phyloP scores from a whole-genome alignment of 2,797 vertebrate species.

The Limosa lapponica region DNA sequence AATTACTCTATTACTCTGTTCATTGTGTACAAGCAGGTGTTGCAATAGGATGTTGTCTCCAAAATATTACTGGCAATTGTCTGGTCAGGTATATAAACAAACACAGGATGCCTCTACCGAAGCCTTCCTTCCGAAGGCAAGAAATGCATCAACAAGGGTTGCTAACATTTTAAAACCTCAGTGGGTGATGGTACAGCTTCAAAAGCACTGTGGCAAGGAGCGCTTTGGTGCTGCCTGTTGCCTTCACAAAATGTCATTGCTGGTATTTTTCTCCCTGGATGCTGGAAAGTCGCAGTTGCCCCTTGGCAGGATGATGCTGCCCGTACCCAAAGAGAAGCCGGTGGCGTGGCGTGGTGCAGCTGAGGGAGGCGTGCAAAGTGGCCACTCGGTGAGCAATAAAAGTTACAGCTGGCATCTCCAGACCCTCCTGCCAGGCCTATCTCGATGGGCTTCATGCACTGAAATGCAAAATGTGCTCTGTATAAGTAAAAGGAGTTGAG shows the following conservation, averaged over 20 bases:
- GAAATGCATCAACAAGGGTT: not conserved
- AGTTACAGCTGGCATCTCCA: not conserved
- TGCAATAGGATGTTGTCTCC: not conserved
- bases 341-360: not conserved
- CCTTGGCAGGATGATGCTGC: rapidly evolving
- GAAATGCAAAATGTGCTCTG: not conserved
- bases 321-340: rapidly evolving
- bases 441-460: rapidly evolving
- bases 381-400: rapidly evolving
- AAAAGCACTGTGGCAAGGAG: not conserved
- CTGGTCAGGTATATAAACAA: not conserved
- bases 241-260: not conserved
- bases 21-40: not conserved
- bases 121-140: not conserved
- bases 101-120: not conserved
- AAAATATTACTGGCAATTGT: not conserved
- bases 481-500: not conserved
- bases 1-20: not conserved
- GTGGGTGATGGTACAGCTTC: not conserved
- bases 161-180: not conserved
- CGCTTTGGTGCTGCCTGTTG: not conserved
- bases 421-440: rapidly evolving
- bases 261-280: not conserved
- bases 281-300: not conserved
- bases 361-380: rapidly evolving